phyloP scores from a whole-genome alignment of 1,140 invertebrate genomes.

The Chymomyza costata region DNA sequence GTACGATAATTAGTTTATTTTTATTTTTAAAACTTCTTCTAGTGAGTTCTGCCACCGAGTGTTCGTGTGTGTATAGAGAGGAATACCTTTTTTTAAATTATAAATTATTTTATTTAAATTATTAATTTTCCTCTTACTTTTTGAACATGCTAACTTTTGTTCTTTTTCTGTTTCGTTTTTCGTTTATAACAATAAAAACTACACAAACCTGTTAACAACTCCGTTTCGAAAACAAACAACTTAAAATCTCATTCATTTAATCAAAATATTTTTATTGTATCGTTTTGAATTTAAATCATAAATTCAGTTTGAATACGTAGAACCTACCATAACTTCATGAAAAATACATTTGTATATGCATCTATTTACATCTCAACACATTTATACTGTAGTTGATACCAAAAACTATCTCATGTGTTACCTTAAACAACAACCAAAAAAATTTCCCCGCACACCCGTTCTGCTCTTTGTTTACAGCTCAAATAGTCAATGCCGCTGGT shows the following conservation, averaged over 20 bases:
- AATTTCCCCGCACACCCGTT: constrained; percentile 69
- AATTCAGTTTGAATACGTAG: constrained; percentile 43
- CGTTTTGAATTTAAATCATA: constrained; percentile 23
- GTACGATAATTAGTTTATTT: too few relatives aligned
- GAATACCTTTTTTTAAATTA: too few relatives aligned
- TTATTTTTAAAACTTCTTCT: too few relatives aligned
- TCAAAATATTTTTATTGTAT: constrained; percentile 30
- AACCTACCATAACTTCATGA: too few relatives aligned
- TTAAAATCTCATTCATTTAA: too few relatives aligned
- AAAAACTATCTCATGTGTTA: constrained; percentile 50
- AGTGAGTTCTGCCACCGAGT: neutral
- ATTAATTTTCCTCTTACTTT: constrained; percentile 51
- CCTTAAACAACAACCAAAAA: constrained; percentile 56
- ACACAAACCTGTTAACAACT: constrained; percentile 51
- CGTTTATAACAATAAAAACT: constrained; percentile 44
- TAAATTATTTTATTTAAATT: constrained; percentile 23
- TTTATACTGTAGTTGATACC: constrained; percentile 14
- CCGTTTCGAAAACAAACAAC: constrained; percentile 34
- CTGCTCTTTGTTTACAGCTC: constrained; percentile 77
- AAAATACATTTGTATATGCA: too few relatives aligned
- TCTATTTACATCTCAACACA: too few relatives aligned
- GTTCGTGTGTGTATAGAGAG: too few relatives aligned
- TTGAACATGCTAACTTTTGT: constrained; percentile 71
- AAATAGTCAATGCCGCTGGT: constrained; percentile 80
- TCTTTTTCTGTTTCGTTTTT: constrained; percentile 64